A percentile compares a stretch with the other conserved stretches of the same genome.
Conservation (phyloP, 2,888 invertebrate species). For the Cataglyphis altisquamis region DNA sequence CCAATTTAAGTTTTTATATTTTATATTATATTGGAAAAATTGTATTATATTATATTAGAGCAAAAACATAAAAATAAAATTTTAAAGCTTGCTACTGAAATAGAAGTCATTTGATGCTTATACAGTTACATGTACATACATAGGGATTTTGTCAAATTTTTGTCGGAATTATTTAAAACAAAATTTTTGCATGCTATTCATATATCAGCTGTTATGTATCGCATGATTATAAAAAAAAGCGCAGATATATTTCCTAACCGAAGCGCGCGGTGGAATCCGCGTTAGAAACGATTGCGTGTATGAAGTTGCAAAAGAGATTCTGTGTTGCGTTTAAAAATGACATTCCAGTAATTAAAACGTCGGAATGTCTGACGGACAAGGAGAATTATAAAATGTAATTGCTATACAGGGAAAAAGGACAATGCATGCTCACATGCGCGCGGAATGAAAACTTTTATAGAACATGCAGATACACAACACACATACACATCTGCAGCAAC, state of each 20-base stretch:
- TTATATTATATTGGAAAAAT: no score
- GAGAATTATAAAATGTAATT: slow-evolving; percentile 55
- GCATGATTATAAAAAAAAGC: slow-evolving; percentile 27
- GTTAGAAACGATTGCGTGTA: slow-evolving; percentile 28
- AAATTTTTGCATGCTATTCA: slow-evolving; percentile 1
- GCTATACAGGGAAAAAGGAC: slow-evolving; percentile 41
- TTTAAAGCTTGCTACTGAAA: background rate
- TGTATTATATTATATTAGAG: no score
- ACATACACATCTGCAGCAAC: background rate
- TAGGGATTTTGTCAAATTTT: background rate
- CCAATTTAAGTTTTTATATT: background rate
- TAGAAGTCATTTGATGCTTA: background rate
- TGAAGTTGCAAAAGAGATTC: slow-evolving; percentile 39
- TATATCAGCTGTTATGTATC: slow-evolving; percentile 13
- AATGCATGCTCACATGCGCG: slow-evolving; percentile 12
- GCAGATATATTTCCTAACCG: slow-evolving; percentile 7
- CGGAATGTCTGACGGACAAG: slow-evolving; percentile 34
- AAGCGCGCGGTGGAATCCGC: background rate
- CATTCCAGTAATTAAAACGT: slow-evolving; percentile 66
- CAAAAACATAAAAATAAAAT: background rate
- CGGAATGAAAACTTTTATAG: slow-evolving; percentile 39
- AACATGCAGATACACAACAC: slow-evolving; percentile 20
- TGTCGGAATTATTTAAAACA: background rate
- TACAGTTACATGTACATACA: background rate
- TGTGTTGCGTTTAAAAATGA: slow-evolving; percentile 40